Evolutionary conservation across 2,797 vertebrate genomes (phyloP), one percentile per base, ranked within the genome.

Genomic region (Coreius guichenoti): DNA sequence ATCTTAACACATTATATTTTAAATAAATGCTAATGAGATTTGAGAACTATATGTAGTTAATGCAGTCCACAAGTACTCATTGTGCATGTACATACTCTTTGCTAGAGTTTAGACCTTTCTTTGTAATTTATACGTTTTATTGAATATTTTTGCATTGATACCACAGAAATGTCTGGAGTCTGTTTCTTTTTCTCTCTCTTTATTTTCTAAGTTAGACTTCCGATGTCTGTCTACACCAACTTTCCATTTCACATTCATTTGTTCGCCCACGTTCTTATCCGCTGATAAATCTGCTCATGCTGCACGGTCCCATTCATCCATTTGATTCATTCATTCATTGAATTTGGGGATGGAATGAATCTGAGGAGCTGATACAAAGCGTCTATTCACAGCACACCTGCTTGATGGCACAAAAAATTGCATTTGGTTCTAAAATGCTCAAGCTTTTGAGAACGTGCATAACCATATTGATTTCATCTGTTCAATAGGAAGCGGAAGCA

Each of bases 321-420:
- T 85, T 70, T 26, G 21, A 58, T 70, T 78, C 49, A 70, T 79
- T 78, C 21, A 12, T 70, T 78, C 76, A 85, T 70, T 78, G 5
- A 31, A 61, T 68, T 51, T 83, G 8, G 13, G 31, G 14, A 26
- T 74, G 70, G 29, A 78, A 78, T 84, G 8, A 54, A 77, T 39
- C 31, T 65, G 21, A 26, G 72, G n/a, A 74, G 80, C 67, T 36
- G 36, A 56, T 54, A 63, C 51, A 74, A 73, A 72, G 56, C 14
- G 6, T 82, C 43, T 85, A 85, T 78, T 85, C 80, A 82, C n/a
- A 68, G 70, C 58, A 75, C 82, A 85, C 75, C 83, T 76, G 67
- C 26, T 16, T 74, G 73, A 82, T 65, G 73, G 56, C 83, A 74
- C n/a, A 82, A 79, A 56, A 56, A 68, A 85, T 39, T 73, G 19